Base-by-base conservation (phyloP, 2,113 vertebrate species). In the Rutilus rutilus region DNA sequence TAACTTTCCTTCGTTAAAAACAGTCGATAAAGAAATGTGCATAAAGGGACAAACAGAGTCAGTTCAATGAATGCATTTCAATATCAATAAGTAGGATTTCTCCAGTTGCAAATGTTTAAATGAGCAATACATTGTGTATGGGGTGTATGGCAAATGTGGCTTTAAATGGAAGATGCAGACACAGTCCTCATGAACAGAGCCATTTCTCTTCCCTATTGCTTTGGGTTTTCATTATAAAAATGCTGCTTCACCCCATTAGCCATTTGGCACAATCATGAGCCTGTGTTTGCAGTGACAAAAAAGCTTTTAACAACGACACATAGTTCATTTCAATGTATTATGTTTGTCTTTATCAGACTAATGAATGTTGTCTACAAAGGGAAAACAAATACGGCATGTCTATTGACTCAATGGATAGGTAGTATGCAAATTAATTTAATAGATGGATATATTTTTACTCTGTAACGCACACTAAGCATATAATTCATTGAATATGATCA, bases 201-300 rank as follows among this genome's bases (percentile, higher is more conserved):
- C 89, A 93, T 94, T 92, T 89, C 93, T 85, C 92, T 93, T 92
- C 84, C 90, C 93, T 93, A 92, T 92, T 93, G 92, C 93, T 80
- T 82, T 23, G 88, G 89, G 89, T 93, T 95, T 94, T 93, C 94
- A 94, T 95, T 93, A 95, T 91, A 90, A 93, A 93, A 93, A 93
- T 91, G 92, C 92, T 86, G 92, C 91, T 93, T 93, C 93, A 91
- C 90, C 92, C 92, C 93, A 94, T 95, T 94, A 94, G 93, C 92
- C 85, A 87, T 92, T 92, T 92, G 91, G 91, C 92, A 93, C 90
- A 91, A 93, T 91, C 75, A 89, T 89, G 86, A 92, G 90, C 85
- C 36, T 74, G 85, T 76, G 90, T 93, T 92, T 92, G 93, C 94
- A 89, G 92, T 92, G 92, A 94, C 89, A 92, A 92, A 93, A 57